Conservation (phyloP, 64 coral and sea anemone genomes). For the Dendrophyllia cribrosa region DNA sequence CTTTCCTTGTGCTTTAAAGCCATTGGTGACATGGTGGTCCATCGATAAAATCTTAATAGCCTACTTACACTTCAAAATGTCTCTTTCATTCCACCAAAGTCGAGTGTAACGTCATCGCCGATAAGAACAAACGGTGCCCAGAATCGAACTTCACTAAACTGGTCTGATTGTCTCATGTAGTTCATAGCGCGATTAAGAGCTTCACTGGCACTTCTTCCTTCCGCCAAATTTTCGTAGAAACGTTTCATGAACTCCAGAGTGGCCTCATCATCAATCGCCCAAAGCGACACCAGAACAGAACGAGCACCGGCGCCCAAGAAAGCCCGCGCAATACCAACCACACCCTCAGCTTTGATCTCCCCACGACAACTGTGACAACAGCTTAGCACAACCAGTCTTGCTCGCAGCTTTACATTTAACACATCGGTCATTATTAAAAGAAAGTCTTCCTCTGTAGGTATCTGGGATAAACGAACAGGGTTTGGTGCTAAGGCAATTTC, state of each 20-base stretch:
- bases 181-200: not conserved
- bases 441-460: not conserved
- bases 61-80: not conserved
- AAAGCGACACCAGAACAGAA: not conserved
- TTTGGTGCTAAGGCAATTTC: slow-evolving; percentile 19
- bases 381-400: not conserved
- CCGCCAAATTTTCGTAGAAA: not conserved
- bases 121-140: not conserved
- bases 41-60: not conserved
- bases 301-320: slow-evolving; percentile 1
- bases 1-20: no score
- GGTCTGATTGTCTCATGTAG: not conserved
- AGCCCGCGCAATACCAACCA: not conserved
- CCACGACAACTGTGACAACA: slow-evolving; percentile 1
- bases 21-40: no score
- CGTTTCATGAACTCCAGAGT: slow-evolving; percentile 7
- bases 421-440: slow-evolving; percentile 18
- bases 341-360: not conserved
- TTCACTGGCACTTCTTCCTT: not conserved
- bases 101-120: not conserved
- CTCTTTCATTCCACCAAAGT: not conserved
- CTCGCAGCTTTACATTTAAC: not conserved
- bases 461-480: not conserved
- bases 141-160: not conserved
- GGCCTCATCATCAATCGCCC: not conserved